Conservation (phyloP, 2,797 vertebrate genomes). For the Gymnothorax reevesii region DNA sequence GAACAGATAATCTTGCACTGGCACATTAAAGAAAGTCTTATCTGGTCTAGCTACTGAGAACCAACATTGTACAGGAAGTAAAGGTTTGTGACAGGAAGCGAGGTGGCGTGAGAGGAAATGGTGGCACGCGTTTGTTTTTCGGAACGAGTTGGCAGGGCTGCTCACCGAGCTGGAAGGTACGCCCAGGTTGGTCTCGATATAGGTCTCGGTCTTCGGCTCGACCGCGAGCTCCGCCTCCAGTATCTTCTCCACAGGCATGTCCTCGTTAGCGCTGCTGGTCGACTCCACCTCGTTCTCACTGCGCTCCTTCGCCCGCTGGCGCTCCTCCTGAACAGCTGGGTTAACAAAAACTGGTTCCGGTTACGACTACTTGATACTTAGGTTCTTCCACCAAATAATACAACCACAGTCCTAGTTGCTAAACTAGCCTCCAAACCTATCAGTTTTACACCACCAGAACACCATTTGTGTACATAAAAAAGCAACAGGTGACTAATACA, state of each 20-base stretch:
- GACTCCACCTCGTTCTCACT: constrained; percentile 94
- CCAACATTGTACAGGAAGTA: not conserved
- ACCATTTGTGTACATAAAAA: not conserved
- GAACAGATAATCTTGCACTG: not conserved
- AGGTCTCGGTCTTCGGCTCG: constrained; percentile 97
- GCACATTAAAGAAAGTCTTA: not conserved
- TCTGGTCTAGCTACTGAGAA: not conserved
- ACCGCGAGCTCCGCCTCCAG: constrained; percentile 95
- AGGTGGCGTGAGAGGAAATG: constrained; percentile 9
- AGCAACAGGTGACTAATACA: not conserved
- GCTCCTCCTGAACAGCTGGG: constrained; percentile 97
- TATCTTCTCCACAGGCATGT: constrained; percentile 99
- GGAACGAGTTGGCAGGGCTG: constrained; percentile 53
- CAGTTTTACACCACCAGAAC: not conserved
- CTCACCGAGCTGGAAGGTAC: constrained; percentile 91
- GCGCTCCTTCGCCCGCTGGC: constrained; percentile 93
- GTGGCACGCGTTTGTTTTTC: not conserved
- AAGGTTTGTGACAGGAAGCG: not conserved
- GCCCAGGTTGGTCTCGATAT: constrained; percentile 90
- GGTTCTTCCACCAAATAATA: not conserved
- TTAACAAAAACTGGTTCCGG: constrained; percentile 78
- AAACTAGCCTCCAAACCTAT: not conserved
- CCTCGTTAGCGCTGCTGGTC: constrained; percentile 90
- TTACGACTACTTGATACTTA: constrained; percentile 62
- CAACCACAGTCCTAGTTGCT: not conserved